These are phyloP conservation scores for Pyrochroa serraticornis DNA, from an alignment of 2,888 invertebrate species.

Conservation along the genomic window DNA sequence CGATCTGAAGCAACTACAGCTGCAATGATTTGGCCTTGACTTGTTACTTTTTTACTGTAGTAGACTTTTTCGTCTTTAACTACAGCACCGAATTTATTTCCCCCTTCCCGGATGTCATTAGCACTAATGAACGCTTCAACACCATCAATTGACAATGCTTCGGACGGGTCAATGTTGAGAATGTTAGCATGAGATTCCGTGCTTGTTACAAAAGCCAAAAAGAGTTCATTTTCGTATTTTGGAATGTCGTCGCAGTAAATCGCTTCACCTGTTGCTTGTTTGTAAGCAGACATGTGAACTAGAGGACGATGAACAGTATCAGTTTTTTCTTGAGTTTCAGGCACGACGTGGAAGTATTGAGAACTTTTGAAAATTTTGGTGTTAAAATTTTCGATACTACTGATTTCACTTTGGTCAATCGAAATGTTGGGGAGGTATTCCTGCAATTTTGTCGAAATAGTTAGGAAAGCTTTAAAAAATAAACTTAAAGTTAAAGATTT, in stretches of 20 bases:
- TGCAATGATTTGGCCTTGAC: constrained; percentile 78
- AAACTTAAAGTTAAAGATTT: constrained; percentile 71
- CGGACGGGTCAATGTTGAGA: constrained; percentile 72
- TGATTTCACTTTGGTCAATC: constrained; percentile 60
- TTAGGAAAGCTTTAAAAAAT: constrained; percentile 73
- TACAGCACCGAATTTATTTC: constrained; percentile 73
- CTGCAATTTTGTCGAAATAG: constrained; percentile 62
- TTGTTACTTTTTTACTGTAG: constrained; percentile 74
- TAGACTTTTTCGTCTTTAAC: constrained; percentile 86
- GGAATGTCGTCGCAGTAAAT: constrained; percentile 91
- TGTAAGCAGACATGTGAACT: constrained; percentile 80
- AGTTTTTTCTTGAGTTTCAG: constrained; percentile 63
- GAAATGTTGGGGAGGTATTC: constrained; percentile 66
- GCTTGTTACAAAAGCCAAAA: constrained; percentile 80
- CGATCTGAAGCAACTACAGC: constrained; percentile 81
- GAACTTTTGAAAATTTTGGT: constrained; percentile 68
- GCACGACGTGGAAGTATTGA: constrained; percentile 69
- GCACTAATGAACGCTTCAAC: constrained; percentile 83
- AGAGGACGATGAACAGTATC: constrained; percentile 84
- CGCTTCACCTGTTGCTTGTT: constrained; percentile 92
- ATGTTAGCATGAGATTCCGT: constrained; percentile 83
- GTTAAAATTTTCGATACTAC: constrained; percentile 66
- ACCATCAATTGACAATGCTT: constrained; percentile 76
- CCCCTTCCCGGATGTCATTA: constrained; percentile 73
- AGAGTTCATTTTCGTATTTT: constrained; percentile 75